These are phyloP conservation scores for Hyaena hyaena DNA, from an alignment of 2,113 vertebrate species.

Conservation along the genomic window DNA sequence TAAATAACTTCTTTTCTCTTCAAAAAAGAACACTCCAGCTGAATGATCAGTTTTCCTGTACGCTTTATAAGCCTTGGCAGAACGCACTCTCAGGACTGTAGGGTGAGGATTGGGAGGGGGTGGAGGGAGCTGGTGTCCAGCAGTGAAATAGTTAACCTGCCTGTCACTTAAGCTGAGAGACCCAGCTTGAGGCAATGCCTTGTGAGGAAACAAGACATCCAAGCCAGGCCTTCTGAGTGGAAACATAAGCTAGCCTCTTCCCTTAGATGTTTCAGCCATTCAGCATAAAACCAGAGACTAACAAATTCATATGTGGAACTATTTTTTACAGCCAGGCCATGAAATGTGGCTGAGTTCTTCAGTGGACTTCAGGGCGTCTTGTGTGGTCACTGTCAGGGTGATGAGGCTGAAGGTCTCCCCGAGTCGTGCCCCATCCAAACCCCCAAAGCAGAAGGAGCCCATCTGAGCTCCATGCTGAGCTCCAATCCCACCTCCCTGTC, in stretches of 20 bases:
- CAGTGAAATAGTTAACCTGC: conserved; percentile 30
- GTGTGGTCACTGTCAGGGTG: background rate
- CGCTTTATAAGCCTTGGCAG: background rate
- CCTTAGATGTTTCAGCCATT: background rate
- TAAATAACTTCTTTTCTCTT: background rate
- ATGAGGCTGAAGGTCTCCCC: background rate
- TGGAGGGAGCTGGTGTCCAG: background rate
- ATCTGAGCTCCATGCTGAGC: background rate
- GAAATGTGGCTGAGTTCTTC: conserved; percentile 31
- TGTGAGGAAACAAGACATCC: background rate
- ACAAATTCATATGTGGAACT: background rate
- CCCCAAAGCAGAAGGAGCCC: background rate
- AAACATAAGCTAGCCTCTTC: background rate
- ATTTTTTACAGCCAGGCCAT: background rate
- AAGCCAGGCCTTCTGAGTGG: background rate
- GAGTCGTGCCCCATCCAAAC: background rate
- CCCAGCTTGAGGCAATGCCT: background rate
- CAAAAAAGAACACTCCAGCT: background rate
- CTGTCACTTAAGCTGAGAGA: background rate
- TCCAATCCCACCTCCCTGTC: background rate
- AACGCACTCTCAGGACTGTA: background rate
- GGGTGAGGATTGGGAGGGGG: accelerated
- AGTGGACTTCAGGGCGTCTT: background rate
- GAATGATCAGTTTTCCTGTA: background rate
- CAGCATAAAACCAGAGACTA: background rate